These are phyloP conservation scores for Mionectes macconnelli DNA, from an alignment of 2,113 vertebrate genomes.

Conservation along the genomic window DNA sequence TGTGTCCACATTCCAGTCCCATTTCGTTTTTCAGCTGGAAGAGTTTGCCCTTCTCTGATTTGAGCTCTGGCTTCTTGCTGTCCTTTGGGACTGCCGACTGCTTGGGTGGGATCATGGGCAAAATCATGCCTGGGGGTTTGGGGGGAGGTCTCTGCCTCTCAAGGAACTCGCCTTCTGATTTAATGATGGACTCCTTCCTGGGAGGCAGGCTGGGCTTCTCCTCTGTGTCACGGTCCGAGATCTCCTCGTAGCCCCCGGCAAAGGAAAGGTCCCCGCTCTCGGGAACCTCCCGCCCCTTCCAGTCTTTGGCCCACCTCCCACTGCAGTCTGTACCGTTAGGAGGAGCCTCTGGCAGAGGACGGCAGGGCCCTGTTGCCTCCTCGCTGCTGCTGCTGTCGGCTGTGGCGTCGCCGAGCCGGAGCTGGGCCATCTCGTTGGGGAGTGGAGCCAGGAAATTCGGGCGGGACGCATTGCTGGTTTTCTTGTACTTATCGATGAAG, in stretches of 20 bases:
- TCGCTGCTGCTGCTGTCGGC: conserved; percentile 42
- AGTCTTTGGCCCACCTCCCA: conserved; percentile 84
- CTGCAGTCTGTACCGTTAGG: conserved; percentile 70
- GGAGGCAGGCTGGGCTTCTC: conserved; percentile 94
- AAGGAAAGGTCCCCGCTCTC: conserved; percentile 68
- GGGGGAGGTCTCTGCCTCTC: conserved; percentile 83
- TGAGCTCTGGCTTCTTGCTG: conserved; percentile 80
- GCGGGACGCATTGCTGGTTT: conserved; percentile 89
- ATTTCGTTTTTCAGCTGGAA: conserved; percentile 91
- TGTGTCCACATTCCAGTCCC: conserved; percentile 95
- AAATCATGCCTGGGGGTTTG: conserved; percentile 85
- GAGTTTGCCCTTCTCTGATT: conserved; percentile 88
- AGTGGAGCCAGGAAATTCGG: conserved; percentile 93
- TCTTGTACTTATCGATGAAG: conserved; percentile 98
- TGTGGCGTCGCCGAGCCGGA: conserved; percentile 73
- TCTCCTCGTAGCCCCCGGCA: conserved; percentile 74
- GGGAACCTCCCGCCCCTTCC: conserved; percentile 79
- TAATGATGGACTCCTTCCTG: conserved; percentile 92
- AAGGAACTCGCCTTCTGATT: conserved; percentile 83
- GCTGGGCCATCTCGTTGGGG: conserved; percentile 87
- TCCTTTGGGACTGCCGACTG: conserved; percentile 74
- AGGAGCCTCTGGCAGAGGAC: conserved; percentile 90
- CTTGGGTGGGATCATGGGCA: conserved; percentile 85
- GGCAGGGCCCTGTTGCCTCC: conserved; percentile 78
- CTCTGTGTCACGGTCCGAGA: conserved; percentile 70